A percentile compares a stretch with the other conserved stretches of the same genome.
Conservation (phyloP, 2,888 invertebrate species). For the Incurvaria masculella region DNA sequence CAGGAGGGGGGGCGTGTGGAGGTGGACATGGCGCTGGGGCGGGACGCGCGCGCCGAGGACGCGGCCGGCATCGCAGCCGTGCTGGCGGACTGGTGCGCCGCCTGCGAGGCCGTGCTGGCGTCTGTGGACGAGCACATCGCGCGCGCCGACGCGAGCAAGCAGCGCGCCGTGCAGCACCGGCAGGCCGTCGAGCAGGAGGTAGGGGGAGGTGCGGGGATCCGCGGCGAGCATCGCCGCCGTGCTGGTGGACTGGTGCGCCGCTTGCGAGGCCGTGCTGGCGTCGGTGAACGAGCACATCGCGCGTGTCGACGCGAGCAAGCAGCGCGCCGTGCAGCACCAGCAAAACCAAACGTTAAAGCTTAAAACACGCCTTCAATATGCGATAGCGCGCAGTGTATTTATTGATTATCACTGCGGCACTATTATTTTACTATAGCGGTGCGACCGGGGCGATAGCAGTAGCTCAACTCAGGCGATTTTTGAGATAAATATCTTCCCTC, state of each 20-base stretch:
- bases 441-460: neutral
- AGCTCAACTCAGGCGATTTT: no score
- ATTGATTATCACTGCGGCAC: no score
- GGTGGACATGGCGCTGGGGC: constrained; percentile 90
- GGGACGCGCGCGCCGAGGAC: constrained; percentile 86
- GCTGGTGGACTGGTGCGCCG: constrained; percentile 83
- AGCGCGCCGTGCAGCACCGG: constrained; percentile 73
- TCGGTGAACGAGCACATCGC: constrained; percentile 89
- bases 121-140: constrained; percentile 89
- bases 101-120: constrained; percentile 81
- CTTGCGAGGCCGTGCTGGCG: constrained; percentile 81
- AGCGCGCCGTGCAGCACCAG: constrained; percentile 73
- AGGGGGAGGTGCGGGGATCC: constrained; percentile 9
- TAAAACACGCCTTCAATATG: no score
- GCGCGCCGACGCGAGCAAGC: constrained; percentile 83
- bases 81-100: constrained; percentile 83
- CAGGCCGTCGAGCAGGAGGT: constrained; percentile 86
- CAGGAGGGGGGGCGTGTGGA: constrained; percentile 92
- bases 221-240: constrained; percentile 78
- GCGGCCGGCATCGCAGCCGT: constrained; percentile 78
- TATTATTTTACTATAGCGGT: no score
- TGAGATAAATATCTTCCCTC: no score
- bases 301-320: constrained; percentile 83
- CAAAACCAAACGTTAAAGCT: no score
- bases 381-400: no score